phyloP scores from a whole-genome alignment of 2,797 vertebrate species.

The Gastrophryne carolinensis region DNA sequence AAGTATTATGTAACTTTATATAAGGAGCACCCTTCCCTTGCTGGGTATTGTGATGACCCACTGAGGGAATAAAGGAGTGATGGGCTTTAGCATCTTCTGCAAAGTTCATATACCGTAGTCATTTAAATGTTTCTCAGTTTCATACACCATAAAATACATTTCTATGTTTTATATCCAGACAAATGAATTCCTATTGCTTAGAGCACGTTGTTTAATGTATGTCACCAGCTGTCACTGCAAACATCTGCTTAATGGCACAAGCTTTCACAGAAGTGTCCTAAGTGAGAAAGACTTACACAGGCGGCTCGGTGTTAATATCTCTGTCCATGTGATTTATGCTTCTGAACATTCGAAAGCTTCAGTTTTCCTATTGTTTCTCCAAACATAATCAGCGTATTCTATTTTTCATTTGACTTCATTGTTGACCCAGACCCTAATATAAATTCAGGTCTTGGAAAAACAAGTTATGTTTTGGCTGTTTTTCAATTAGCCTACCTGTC shows the following conservation, averaged over 20 bases:
- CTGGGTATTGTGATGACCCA: too few relatives aligned
- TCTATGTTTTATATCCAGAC: background rate
- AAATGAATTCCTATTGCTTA: slow-evolving; percentile 5
- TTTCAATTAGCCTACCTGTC: slow-evolving; percentile 57
- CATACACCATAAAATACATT: background rate
- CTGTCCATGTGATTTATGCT: slow-evolving; percentile 33
- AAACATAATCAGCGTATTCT: slow-evolving; percentile 39
- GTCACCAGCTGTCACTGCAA: slow-evolving; percentile 21
- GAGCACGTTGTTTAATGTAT: slow-evolving; percentile 31
- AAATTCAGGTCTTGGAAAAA: slow-evolving; percentile 64
- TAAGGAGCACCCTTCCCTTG: too few relatives aligned
- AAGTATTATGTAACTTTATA: too few relatives aligned
- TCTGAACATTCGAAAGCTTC: slow-evolving; percentile 29
- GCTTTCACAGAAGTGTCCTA: slow-evolving; percentile 5
- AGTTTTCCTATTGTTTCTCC: slow-evolving; percentile 46
- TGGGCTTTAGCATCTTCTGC: too few relatives aligned
- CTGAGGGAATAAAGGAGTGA: too few relatives aligned
- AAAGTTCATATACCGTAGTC: too few relatives aligned
- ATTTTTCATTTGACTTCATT: slow-evolving; percentile 59
- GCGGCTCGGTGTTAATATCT: slow-evolving; percentile 37
- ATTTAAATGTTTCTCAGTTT: too few relatives aligned
- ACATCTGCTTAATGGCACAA: slow-evolving; percentile 26
- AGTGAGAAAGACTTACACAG: background rate
- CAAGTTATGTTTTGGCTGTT: slow-evolving; percentile 60
- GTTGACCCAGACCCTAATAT: slow-evolving; percentile 56